Evolutionary conservation across 2,113 vertebrate species (phyloP), one percentile per base, ranked within the genome.

Genomic region (Phodopus roborovskii): DNA sequence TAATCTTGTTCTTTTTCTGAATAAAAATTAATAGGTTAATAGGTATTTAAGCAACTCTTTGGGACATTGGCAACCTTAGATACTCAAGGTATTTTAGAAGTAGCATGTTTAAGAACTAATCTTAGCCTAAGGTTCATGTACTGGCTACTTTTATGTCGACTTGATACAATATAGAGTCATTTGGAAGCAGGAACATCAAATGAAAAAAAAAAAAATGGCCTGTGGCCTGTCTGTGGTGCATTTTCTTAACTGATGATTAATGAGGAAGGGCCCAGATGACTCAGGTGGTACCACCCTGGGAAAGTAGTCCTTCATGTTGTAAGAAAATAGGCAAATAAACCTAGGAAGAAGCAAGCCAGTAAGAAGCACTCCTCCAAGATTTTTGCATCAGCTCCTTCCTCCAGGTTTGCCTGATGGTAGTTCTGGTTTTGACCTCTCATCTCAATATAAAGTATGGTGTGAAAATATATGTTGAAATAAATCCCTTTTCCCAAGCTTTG

Each of bases 61-160:
- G 28, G 26, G 68, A 6, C 12, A 36, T 82, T 86, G 58, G 30
- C n/a, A 79, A 60, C 4, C 13, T 11, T 30, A 95, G 11, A 60
- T 90, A 86, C 82, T 91, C 48, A 73, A 64, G 22, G 19, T 64
- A 70, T 89, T 96, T 96, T 53, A 94, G 48, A 53, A 87, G 3
- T 58, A 60, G 30, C 12, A 79, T 24, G 7, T 30, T 56, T 77
- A 81, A 86, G 56, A 81, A 77, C 28, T 53, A 86, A 62, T 66
- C 12, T 91, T 48, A 94, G 42, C 16, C 66, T 92, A 28, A 83
- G 87, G 62, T 39, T 66, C 7, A 79, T 48, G 70, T 3, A 45
- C 39, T 30, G 15, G 24, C 2, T 45, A 45, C 58, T 84, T 84
- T 64, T 45, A 42, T 95, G 81, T n/a, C 30, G 48, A 19, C 45